Base-by-base conservation (phyloP, 2,797 vertebrate species). In the Microcaecilia unicolor region DNA sequence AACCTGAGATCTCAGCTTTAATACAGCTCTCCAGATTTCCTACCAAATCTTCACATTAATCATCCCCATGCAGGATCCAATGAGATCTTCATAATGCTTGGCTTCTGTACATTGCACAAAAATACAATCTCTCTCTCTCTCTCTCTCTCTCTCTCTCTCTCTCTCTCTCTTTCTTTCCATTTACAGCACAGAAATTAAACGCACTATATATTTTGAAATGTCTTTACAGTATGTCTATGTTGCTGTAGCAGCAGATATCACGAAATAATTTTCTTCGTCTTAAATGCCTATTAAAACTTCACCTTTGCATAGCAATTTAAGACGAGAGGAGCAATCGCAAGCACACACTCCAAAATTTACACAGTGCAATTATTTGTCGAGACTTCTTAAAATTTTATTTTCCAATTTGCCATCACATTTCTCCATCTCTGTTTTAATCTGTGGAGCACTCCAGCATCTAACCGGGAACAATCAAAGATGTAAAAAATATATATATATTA, bases 11-110 rank as follows among this genome's bases (percentile, higher is more conserved):
- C 80, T 80, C 79, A 80, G 77, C 64, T 87, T 85, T 89, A 90
- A 93, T 90, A 85, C 80, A 66, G 80, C 73, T 81, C 78, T 70
- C 78, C 83, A 82, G 85, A 87, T 88, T 86, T 86, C 88, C 87
- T 85, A 81, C 74, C 82, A 88, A 89, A 91, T 88, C 88, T 83
- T 70, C 86, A 78, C 92, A 93, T 97, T 93, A 91, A 97, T 94
- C 91, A 96, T 79, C 76, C 9, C 31, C 31, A 15, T 41, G 49
- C 66, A 64, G 72, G 78, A 74, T 78, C 64, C 83, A 80, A 58
- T 74, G 80, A 84, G 73, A 84, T 93, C 90, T 92, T 88, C 81
- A 91, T 88, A 87, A 87, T 80, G 70, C 78, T 41, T 43, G 55
- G 72, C 67, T 81, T 41, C 26, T 25, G 19, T 6, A 50, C 67